Base-by-base conservation (phyloP, 2,888 invertebrate species). In the Melinopterus prodromus region DNA sequence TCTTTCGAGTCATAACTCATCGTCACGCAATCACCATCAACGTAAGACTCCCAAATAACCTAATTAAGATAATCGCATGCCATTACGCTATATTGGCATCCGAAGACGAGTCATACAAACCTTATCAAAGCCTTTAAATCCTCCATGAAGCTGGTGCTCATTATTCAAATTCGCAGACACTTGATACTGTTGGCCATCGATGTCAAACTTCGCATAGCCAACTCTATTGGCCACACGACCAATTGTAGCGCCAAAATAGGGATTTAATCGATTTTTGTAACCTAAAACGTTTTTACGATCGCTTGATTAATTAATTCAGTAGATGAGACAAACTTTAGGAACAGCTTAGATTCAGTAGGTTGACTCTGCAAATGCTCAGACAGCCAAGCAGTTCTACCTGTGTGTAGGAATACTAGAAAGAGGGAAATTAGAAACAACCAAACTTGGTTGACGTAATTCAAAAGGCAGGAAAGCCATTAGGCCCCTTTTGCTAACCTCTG, bases 161-260 rank as follows among this genome's bases (percentile, higher is more conserved):
- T 92, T 92, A 0, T 92, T 93, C 78, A 92, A 90, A 88, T 98
- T 98, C 70, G 91, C 91, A 0, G 93, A 91, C n/a, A 98, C 90
- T 84, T 93, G 90, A 86, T 95, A 95, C 76, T 91, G 90, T 77
- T 92, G 90, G 0, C 93, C 95, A 77, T 93, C 92, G 1, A 98
- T 90, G 2, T 87, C 88, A 87, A 97, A 95, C 81, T 91, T 91
- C 0, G 93, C 97, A 35, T 93, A 92, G 0, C 91, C 93, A 81
- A 97, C 94, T 72, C 95, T 91, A 89, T 98, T 98, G 1, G 96
- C 96, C 35, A 96, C 95, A 76, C 98, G 92, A 0, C 98, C 98
- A 80, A 98, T 92, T 0, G 96, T 94, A 0, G 95, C 94, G 6
- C 98, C 98, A 86, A 98, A 96, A 87, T 97, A 98, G 0, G 95